These are phyloP conservation scores for Drosophila anomelani DNA, from an alignment of 2,888 invertebrate species.

Conservation along the genomic window DNA sequence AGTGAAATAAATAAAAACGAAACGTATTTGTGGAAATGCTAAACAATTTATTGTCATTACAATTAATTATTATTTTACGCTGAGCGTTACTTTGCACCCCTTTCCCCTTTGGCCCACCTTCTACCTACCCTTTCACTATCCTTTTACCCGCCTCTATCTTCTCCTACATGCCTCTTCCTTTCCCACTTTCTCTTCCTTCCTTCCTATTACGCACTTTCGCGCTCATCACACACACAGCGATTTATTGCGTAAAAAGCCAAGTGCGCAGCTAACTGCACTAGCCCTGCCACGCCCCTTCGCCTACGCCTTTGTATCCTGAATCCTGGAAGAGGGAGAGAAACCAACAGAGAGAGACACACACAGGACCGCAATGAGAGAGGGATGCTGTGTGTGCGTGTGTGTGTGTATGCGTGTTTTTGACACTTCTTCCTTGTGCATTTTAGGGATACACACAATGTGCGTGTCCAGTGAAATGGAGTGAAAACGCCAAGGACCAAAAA, in stretches of 20 bases:
- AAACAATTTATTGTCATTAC: not conserved
- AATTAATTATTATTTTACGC: not conserved
- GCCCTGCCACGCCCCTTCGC: slow-evolving; percentile 73
- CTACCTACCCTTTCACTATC: not conserved
- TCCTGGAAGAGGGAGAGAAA: slow-evolving; percentile 4
- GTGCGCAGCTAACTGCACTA: slow-evolving; percentile 76
- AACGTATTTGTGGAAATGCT: not conserved
- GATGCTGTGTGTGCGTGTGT: slow-evolving; percentile 35
- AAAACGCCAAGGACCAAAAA: slow-evolving; percentile 44
- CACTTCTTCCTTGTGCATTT: slow-evolving; percentile 62
- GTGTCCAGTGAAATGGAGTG: slow-evolving; percentile 61
- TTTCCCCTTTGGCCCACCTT: not conserved
- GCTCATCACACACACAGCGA: slow-evolving; percentile 4
- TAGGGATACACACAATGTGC: slow-evolving; percentile 79
- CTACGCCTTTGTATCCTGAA: slow-evolving; percentile 37
- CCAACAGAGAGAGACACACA: not conserved
- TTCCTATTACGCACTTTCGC: slow-evolving; percentile 63
- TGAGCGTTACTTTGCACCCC: not conserved
- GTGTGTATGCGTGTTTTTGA: slow-evolving; percentile 44
- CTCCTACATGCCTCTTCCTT: slow-evolving; percentile 4
- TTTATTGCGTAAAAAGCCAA: slow-evolving; percentile 73
- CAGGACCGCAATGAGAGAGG: slow-evolving; percentile 3
- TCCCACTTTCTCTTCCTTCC: slow-evolving; percentile 14
- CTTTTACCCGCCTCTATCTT: not conserved
- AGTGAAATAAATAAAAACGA: not conserved